Conservation (phyloP, 2,888 invertebrate genomes). For the Escarpia spicata region DNA sequence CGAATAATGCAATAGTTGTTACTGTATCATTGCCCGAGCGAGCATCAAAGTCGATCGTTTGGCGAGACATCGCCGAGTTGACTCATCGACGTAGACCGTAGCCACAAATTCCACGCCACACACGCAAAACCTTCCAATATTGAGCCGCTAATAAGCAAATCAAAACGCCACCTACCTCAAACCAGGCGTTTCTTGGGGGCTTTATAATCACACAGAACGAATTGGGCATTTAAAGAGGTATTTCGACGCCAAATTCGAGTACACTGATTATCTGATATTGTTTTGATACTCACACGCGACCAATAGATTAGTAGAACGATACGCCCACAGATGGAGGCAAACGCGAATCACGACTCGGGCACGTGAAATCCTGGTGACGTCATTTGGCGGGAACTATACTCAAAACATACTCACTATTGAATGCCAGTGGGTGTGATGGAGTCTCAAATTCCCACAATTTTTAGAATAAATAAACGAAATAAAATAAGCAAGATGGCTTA, state of each 20-base stretch:
- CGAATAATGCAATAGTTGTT: not conserved
- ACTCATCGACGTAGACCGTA: not conserved
- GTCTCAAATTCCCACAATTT: too few relatives aligned
- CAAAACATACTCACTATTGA: not conserved
- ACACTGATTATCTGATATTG: not conserved
- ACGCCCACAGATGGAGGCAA: not conserved
- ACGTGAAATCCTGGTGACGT: slow-evolving; percentile 12
- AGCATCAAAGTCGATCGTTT: not conserved
- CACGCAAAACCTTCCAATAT: not conserved
- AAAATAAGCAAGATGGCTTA: too few relatives aligned
- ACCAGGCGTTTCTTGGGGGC: not conserved
- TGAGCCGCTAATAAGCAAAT: not conserved
- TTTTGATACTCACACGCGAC: not conserved
- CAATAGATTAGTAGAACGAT: not conserved
- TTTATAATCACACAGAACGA: not conserved
- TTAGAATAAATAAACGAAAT: too few relatives aligned
- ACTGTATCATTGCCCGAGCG: not conserved
- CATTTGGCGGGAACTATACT: not conserved
- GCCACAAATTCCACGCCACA: not conserved
- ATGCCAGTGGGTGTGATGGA: not conserved
- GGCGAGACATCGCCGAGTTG: not conserved
- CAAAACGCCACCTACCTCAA: not conserved
- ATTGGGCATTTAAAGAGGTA: not conserved
- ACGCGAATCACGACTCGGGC: not conserved
- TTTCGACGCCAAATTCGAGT: not conserved